Percentiles rank a stretch among this genome's conserved stretches.
Evolutionary conservation across 2,113 vertebrate species (phyloP).

Genomic region (Mohoua ochrocephala): DNA sequence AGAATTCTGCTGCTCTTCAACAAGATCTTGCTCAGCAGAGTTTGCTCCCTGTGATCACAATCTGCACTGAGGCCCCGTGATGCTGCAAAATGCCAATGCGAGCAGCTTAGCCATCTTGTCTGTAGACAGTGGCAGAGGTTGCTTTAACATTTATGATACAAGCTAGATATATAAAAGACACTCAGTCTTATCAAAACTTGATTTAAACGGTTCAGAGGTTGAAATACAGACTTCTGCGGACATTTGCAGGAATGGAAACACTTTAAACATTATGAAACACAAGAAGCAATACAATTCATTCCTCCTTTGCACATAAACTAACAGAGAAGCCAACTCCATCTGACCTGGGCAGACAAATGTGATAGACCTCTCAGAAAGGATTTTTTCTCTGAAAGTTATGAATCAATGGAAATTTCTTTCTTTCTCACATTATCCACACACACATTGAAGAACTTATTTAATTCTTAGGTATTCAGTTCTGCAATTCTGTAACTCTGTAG

Average conservation of each 20-base stretch:
- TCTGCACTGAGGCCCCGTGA: neutral
- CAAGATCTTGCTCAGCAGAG: neutral
- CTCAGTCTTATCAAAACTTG: neutral
- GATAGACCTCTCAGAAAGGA: neutral
- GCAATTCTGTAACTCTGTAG: neutral
- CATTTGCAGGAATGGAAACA: neutral
- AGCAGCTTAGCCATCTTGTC: neutral
- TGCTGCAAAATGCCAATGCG: accelerated
- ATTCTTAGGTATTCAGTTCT: neutral
- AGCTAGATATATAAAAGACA: neutral
- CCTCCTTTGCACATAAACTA: neutral
- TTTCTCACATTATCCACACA: neutral
- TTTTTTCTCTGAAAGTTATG: neutral
- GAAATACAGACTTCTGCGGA: neutral
- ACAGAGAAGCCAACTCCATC: neutral
- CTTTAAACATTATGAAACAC: neutral
- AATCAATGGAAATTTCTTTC: neutral
- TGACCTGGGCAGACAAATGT: neutral
- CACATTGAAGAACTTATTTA: neutral
- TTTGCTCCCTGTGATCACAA: neutral
- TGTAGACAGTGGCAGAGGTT: accelerated
- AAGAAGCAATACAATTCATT: neutral
- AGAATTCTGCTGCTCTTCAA: neutral
- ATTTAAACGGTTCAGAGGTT: neutral
- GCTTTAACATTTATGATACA: neutral